Evolutionary conservation across 1,140 invertebrate species (phyloP), one percentile per base, ranked within the genome.

Genomic region (Calephelis virginiensis): DNA sequence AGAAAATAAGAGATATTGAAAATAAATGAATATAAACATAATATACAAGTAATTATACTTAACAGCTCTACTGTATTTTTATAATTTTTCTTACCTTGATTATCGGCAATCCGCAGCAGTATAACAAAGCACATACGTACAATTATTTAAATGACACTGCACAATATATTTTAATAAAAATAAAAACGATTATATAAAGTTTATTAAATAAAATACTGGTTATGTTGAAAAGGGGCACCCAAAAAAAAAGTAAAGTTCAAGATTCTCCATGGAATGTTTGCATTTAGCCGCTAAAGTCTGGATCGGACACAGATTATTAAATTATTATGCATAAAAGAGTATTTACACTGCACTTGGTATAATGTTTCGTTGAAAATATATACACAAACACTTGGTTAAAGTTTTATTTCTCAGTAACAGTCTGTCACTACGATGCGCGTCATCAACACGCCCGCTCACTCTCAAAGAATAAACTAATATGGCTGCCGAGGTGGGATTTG

Each of bases 251-350:
- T 78, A 73, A 88, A 86, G 87, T 90, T 90, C 87, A 90, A 90
- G 79, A 90, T 81, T 84, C 87, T 86, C 80, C 71, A 63, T 82
- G 87, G 87, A 90, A 90, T 90, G 87, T 85, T 82, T 83, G 81
- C 83, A 85, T 88, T 88, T 88, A 79, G 74, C 78, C 72, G 71
- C 77, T 74, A 76, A 73, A 76, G 72, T 73, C 64, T 70, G 68
- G 71, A 76, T 63, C 67, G 72, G 62, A 68, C 63, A 63, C 63
- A 68, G 47, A 66, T 62, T 67, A 66, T 66, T 47, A 43, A 13
- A 43, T 69, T 67, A 74, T 68, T 73, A 71, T 66, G 49, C 67
- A 72, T 64, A 69, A 69, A 64, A 64, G 69, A 78, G 74, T 63
- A 61, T 59, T 47, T 64, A 62, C 82, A 82, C 80, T 78, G 69